Evolutionary conservation across 1,140 invertebrate genomes (phyloP).

Genomic region (Scaptomyza montana): DNA sequence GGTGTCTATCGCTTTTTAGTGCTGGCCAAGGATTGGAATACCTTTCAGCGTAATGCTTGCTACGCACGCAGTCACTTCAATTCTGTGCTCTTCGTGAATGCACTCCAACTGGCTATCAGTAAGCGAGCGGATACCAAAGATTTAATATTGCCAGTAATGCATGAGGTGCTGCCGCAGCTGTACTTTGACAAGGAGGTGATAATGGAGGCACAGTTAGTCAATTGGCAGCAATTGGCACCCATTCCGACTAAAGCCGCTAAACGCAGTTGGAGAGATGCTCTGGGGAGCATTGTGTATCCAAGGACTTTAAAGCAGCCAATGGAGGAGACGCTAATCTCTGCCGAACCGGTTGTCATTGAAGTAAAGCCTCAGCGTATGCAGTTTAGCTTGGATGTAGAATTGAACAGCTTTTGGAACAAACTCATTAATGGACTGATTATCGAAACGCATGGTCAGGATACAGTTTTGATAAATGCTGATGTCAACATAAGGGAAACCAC

Average conservation of each 20-base stretch:
- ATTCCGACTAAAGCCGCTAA: slow-evolving; percentile 11
- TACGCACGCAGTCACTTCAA: slow-evolving; percentile 86
- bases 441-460: slow-evolving; percentile 7
- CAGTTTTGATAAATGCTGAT: slow-evolving; percentile 51
- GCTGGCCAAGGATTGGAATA: slow-evolving; percentile 86
- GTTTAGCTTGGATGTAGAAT: slow-evolving; percentile 48
- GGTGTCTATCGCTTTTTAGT: slow-evolving; percentile 87
- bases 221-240: slow-evolving; percentile 53
- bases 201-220: slow-evolving; percentile 36
- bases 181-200: slow-evolving; percentile 83
- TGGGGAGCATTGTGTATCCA: slow-evolving; percentile 15
- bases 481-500: background rate
- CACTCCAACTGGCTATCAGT: slow-evolving; percentile 85
- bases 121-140: slow-evolving; percentile 85
- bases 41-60: slow-evolving; percentile 86
- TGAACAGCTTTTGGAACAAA: slow-evolving; percentile 56
- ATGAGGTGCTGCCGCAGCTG: slow-evolving; percentile 86
- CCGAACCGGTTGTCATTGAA: slow-evolving; percentile 49
- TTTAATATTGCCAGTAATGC: slow-evolving; percentile 85
- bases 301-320: background rate
- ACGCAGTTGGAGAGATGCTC: slow-evolving; percentile 37
- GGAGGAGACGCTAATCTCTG: slow-evolving; percentile 25
- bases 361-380: slow-evolving; percentile 2
- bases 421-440: slow-evolving; percentile 45
- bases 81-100: slow-evolving; percentile 85